Percentiles rank a stretch among this genome's conserved stretches.
Evolutionary conservation across 2,888 invertebrate species (phyloP).

Genomic region (Idaea dimidiata): DNA sequence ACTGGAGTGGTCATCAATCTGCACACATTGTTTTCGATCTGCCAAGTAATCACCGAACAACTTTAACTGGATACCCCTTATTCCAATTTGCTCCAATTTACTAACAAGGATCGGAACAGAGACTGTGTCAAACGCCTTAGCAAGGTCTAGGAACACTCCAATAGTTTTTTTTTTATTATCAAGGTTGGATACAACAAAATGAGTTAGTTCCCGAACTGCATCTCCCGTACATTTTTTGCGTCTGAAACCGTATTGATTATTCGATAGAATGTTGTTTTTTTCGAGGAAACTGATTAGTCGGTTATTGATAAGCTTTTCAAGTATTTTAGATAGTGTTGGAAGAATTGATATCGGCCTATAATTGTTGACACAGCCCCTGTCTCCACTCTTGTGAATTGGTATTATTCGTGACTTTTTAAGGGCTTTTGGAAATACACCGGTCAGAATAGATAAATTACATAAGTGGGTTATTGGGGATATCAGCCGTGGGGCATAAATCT

Average conservation of each 20-base stretch:
- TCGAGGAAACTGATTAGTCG: neutral
- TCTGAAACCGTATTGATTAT: neutral
- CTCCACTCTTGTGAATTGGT: constrained; percentile 5
- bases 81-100: neutral
- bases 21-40: neutral
- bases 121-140: neutral
- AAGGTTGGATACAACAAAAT: neutral
- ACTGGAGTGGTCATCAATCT: neutral
- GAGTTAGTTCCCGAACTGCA: neutral
- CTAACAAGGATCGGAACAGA: neutral
- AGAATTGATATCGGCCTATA: neutral
- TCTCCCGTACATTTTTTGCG: neutral
- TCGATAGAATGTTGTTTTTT: neutral
- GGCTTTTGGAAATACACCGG: neutral
- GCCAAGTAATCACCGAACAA: neutral
- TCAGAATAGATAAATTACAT: neutral
- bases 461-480: neutral
- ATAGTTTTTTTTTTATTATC: neutral
- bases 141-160: neutral
- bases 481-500: neutral
- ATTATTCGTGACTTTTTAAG: constrained; percentile 2
- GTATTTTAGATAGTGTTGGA: constrained; percentile 9
- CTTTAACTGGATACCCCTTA: neutral
- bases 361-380: neutral
- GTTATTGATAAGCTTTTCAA: constrained; percentile 5